These are phyloP conservation scores for Vicugna pacos DNA, from an alignment of 2,113 vertebrate genomes.

Conservation along the genomic window DNA sequence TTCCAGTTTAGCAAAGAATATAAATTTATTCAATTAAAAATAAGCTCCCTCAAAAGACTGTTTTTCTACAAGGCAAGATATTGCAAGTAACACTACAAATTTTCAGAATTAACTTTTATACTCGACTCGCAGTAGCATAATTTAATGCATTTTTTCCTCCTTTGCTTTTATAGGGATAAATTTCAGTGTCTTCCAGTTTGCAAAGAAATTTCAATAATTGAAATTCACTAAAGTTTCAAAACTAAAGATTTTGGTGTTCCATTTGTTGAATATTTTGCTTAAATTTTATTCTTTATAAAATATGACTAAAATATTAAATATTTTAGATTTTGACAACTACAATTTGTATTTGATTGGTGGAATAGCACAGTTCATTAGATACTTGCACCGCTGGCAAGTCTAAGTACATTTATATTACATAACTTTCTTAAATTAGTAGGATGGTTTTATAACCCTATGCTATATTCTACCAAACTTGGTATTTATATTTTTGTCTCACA, in stretches of 20 bases:
- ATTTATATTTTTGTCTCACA: background rate
- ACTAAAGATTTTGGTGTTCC: background rate
- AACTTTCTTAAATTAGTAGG: background rate
- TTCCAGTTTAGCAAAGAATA: slow-evolving; percentile 20
- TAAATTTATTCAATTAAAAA: slow-evolving; percentile 41
- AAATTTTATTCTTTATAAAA: background rate
- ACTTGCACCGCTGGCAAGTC: background rate
- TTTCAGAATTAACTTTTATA: background rate
- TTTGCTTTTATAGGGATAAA: background rate
- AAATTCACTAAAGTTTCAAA: slow-evolving; percentile 11
- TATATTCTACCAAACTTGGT: background rate
- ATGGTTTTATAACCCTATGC: background rate
- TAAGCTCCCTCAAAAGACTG: background rate
- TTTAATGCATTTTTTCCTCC: background rate
- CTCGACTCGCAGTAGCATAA: background rate
- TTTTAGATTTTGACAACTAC: background rate
- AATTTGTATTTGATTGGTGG: background rate
- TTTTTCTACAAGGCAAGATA: background rate
- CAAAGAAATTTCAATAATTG: background rate
- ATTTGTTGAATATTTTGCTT: background rate
- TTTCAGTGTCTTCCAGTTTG: background rate
- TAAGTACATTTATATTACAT: background rate
- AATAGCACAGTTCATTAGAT: background rate
- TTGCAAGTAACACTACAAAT: background rate
- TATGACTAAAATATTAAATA: background rate